phyloP scores from a whole-genome alignment of 2,797 vertebrate genomes.

The Eleutherodactylus coqui region DNA sequence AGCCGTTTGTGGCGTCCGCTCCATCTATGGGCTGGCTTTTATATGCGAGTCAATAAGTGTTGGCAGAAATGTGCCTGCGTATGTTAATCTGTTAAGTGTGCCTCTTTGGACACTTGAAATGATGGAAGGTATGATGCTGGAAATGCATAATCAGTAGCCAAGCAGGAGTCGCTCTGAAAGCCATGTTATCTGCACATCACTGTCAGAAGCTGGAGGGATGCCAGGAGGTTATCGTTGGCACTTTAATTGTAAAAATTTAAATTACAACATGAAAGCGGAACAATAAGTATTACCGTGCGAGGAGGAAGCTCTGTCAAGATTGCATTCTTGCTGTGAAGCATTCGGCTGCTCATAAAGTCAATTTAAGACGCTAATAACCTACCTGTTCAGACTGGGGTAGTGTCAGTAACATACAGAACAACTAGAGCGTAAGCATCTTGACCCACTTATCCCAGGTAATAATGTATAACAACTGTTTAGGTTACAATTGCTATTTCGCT shows the following conservation, averaged over 20 bases:
- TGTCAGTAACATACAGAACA: not conserved
- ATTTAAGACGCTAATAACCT: constrained; percentile 21
- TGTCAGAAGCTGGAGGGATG: constrained; percentile 9
- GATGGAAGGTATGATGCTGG: constrained; percentile 13
- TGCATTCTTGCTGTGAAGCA: constrained; percentile 21
- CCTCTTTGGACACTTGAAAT: constrained; percentile 22
- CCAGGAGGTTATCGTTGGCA: constrained; percentile 8
- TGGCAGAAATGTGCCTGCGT: not conserved
- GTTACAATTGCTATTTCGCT: not conserved
- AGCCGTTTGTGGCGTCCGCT: not conserved
- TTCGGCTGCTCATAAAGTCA: constrained; percentile 17
- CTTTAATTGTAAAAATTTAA: constrained; percentile 20
- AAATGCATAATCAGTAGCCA: constrained; percentile 26
- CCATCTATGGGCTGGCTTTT: not conserved
- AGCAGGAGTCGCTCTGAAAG: constrained; percentile 6
- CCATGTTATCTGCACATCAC: constrained; percentile 9
- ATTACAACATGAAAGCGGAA: constrained; percentile 18
- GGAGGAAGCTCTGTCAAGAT: constrained; percentile 12
- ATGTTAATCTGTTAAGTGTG: constrained; percentile 26
- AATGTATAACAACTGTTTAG: not conserved
- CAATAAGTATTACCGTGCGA: constrained; percentile 5
- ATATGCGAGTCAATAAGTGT: not conserved
- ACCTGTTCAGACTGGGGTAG: constrained; percentile 14
- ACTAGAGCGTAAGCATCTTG: not conserved
- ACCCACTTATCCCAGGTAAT: constrained; percentile 10